These are phyloP conservation scores for Pachyramphus minor DNA, from an alignment of 2,113 vertebrate species.

Conservation along the genomic window DNA sequence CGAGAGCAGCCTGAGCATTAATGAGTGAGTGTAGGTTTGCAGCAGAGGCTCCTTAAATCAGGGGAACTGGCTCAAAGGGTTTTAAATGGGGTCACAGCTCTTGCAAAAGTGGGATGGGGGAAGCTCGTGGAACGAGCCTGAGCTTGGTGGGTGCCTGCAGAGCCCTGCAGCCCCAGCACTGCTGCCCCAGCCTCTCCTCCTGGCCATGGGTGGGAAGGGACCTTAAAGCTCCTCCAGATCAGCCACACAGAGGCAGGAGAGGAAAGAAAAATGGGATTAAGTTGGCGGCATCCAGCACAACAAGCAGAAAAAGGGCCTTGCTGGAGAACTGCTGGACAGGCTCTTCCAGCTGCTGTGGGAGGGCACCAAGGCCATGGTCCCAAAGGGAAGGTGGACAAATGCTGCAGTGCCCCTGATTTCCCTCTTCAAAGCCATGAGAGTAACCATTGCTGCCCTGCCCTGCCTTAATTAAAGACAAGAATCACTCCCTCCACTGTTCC, in stretches of 20 bases:
- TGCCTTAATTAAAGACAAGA: neutral
- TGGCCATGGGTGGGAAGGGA: neutral
- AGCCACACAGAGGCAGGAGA: neutral
- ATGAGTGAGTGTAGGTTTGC: neutral
- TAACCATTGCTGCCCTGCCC: neutral
- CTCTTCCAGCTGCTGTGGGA: neutral
- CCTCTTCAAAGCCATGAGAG: accelerated
- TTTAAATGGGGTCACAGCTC: neutral
- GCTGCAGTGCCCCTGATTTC: neutral
- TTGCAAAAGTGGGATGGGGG: neutral
- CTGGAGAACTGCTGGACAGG: neutral
- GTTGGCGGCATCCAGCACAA: no score
- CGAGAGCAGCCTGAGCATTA: neutral
- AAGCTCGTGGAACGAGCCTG: accelerated
- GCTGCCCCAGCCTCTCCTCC: neutral
- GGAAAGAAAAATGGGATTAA: accelerated
- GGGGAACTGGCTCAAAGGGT: neutral
- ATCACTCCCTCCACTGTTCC: neutral
- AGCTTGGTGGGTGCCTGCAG: neutral
- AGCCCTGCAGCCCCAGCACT: neutral
- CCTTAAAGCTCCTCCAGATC: neutral
- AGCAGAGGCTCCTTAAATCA: accelerated
- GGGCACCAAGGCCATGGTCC: neutral
- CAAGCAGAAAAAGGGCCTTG: neutral
- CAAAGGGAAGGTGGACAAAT: neutral